Evolutionary conservation across 92 coral and sea anemone species (phyloP).

Genomic region (Porites rus): DNA sequence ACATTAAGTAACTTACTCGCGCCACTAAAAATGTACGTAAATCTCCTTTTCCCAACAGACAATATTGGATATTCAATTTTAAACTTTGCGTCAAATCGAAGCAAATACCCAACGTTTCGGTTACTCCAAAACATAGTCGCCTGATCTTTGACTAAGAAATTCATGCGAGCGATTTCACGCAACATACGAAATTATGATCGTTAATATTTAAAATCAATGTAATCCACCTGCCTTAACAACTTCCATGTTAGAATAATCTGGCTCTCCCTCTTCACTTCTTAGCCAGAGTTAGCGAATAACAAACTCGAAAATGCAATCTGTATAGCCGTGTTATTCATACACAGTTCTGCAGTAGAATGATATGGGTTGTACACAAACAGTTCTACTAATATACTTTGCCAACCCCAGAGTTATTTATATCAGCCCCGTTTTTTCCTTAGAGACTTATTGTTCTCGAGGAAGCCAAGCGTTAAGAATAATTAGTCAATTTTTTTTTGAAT

Average conservation of each 20-base stretch:
- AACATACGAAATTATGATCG: neutral
- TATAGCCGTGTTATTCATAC: neutral
- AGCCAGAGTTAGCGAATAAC: slow-evolving; percentile 15
- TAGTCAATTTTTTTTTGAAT: neutral
- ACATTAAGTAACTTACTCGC: neutral
- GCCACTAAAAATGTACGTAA: neutral
- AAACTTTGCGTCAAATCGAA: neutral
- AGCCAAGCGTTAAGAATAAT: slow-evolving; percentile 27
- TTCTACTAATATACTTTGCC: neutral
- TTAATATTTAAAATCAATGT: neutral
- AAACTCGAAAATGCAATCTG: slow-evolving; percentile 1
- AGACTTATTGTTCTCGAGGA: slow-evolving; percentile 10
- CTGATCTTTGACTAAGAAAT: neutral
- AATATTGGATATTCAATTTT: neutral
- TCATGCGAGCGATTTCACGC: neutral
- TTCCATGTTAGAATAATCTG: neutral
- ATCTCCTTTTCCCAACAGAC: neutral
- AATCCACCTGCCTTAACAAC: neutral
- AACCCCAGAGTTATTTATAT: neutral
- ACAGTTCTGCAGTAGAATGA: neutral
- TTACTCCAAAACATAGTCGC: neutral
- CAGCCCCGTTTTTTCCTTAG: neutral
- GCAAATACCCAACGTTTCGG: slow-evolving; percentile 1
- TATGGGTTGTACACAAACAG: neutral
- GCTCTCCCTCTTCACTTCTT: neutral